Evolutionary conservation across 2,888 invertebrate genomes (phyloP).

Genomic region (Rapana venosa): DNA sequence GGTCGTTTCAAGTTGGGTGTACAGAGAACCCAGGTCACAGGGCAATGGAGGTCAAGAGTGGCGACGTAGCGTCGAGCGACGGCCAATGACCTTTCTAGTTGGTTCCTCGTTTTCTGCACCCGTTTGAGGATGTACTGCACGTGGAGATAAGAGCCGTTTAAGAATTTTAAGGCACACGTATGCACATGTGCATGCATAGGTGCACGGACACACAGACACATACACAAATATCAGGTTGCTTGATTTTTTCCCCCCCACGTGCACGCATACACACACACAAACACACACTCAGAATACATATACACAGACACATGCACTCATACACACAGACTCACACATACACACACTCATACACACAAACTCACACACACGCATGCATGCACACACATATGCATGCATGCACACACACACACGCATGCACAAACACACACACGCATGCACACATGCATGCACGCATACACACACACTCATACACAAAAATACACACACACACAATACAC

Average conservation of each 20-base stretch:
- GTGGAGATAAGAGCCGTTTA: background rate
- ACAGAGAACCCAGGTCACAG: constrained; percentile 16
- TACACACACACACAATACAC: background rate
- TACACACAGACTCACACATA: background rate
- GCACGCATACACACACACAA: background rate
- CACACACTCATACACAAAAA: no score
- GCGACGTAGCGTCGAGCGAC: background rate
- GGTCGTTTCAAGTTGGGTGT: constrained; percentile 37
- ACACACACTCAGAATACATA: background rate
- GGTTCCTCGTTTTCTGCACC: constrained; percentile 30
- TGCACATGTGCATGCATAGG: background rate
- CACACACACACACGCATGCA: background rate
- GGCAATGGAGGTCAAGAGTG: background rate
- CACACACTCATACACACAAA: background rate
- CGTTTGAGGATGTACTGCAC: constrained; percentile 41
- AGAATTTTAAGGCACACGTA: background rate
- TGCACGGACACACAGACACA: background rate
- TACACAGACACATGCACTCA: background rate
- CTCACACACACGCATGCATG: background rate
- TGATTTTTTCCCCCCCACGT: background rate
- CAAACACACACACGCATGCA: background rate
- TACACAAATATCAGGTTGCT: background rate
- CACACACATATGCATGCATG: background rate
- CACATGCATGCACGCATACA: background rate
- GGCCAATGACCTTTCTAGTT: constrained; percentile 21